A percentile compares a stretch with the other conserved stretches of the same genome.
phyloP scores from a whole-genome alignment of 2,797 vertebrate genomes.

The Urosaurus nigricauda region DNA sequence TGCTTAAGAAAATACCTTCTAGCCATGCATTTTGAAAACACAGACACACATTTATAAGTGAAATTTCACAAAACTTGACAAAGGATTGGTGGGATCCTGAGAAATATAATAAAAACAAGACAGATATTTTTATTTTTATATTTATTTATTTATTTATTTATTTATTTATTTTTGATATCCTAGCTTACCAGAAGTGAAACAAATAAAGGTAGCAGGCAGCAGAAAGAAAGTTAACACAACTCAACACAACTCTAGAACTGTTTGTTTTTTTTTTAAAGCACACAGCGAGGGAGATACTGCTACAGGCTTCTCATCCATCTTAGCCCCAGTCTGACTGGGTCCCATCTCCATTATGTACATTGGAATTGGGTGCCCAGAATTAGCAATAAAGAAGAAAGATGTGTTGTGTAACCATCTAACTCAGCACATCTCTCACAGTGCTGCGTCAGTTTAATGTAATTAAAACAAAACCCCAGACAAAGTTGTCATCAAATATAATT shows the following conservation, averaged over 20 bases:
- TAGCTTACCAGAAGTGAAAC: not conserved
- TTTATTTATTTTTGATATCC: not conserved
- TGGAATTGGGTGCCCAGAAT: too few relatives aligned
- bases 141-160: too few relatives aligned
- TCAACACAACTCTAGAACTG: not conserved
- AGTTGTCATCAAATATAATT: too few relatives aligned
- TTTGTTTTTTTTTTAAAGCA: too few relatives aligned
- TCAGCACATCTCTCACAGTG: not conserved
- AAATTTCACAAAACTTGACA: too few relatives aligned
- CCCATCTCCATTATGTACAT: not conserved
- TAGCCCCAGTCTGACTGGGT: not conserved
- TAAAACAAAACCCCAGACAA: not conserved
- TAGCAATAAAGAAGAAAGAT: not conserved
- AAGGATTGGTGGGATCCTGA: not conserved
- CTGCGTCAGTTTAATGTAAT: not conserved
- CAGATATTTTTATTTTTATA: too few relatives aligned
- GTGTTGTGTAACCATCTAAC: not conserved
- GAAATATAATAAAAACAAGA: not conserved
- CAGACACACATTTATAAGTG: too few relatives aligned
- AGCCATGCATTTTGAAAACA: too few relatives aligned
- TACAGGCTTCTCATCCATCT: not conserved
- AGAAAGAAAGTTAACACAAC: not conserved
- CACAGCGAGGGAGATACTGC: not conserved
- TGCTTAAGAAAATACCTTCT: not conserved
- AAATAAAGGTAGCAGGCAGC: not conserved